A percentile compares a stretch with the other conserved stretches of the same genome.
Evolutionary conservation across 2,888 invertebrate species (phyloP).

Genomic region (Marronus borbonicus): DNA sequence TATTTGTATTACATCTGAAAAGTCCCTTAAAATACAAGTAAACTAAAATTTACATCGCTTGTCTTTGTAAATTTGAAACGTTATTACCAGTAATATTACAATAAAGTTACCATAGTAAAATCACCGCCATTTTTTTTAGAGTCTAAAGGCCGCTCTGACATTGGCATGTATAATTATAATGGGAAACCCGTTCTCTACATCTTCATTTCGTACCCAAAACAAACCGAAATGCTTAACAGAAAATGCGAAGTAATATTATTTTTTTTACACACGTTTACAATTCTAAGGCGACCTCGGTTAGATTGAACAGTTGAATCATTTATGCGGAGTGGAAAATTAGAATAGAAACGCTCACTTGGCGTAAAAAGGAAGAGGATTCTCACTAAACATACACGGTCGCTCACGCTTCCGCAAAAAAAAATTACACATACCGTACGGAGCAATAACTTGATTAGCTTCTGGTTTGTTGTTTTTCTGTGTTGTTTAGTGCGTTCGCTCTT

Average conservation of each 20-base stretch:
- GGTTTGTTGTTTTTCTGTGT: conserved; percentile 20
- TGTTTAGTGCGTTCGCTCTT: conserved; percentile 5
- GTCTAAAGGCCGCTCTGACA: background rate
- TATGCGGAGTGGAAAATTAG: conserved; percentile 30
- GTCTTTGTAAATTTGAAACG: no score
- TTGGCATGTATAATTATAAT: background rate
- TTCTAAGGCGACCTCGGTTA: conserved; percentile 29
- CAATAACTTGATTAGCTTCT: conserved; percentile 40
- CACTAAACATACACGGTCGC: conserved; percentile 15
- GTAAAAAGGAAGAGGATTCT: conserved; percentile 25
- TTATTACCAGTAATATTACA: no score
- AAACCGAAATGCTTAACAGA: background rate
- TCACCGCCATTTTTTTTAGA: no score
- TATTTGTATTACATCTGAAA: no score
- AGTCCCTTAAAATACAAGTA: no score
- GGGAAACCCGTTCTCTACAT: background rate
- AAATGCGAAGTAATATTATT: conserved; percentile 22
- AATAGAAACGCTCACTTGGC: conserved; percentile 21
- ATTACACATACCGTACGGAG: conserved; percentile 14
- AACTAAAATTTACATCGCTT: no score
- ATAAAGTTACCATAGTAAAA: no score
- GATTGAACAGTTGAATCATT: conserved; percentile 35
- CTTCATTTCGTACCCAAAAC: background rate
- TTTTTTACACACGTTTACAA: conserved; percentile 21
- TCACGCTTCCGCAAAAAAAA: background rate